Evolutionary conservation across 2,888 invertebrate genomes (phyloP).

Genomic region (Drosophila phalerata): DNA sequence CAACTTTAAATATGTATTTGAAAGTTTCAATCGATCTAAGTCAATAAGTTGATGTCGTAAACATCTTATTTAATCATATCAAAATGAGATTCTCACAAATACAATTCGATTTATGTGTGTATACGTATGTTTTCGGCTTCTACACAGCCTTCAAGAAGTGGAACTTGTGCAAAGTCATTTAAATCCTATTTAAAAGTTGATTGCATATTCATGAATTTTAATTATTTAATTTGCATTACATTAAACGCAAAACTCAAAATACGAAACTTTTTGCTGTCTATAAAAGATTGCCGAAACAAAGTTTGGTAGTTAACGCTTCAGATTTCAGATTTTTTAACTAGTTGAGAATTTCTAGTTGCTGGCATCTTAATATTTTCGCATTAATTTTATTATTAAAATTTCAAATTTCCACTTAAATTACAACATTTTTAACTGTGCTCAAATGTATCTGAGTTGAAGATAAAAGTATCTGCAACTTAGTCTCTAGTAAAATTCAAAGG

Average conservation of each 20-base stretch:
- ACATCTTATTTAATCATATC: conserved; percentile 7
- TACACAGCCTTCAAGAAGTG: neutral
- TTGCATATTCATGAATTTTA: conserved; percentile 26
- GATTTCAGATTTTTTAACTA: neutral
- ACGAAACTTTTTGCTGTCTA: neutral
- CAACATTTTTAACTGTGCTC: too few relatives aligned
- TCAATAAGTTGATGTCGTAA: conserved; percentile 22
- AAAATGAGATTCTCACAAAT: neutral
- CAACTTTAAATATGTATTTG: too few relatives aligned
- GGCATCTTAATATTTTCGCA: too few relatives aligned
- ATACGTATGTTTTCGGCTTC: too few relatives aligned
- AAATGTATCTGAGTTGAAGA: too few relatives aligned
- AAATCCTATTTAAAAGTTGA: conserved; percentile 15
- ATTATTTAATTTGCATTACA: conserved; percentile 28
- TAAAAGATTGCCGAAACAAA: neutral
- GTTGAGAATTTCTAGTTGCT: neutral
- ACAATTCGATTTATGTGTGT: too few relatives aligned
- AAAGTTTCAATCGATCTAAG: neutral
- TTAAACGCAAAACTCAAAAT: conserved; percentile 13
- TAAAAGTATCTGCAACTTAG: too few relatives aligned
- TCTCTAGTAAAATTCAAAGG: neutral
- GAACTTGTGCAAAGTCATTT: neutral
- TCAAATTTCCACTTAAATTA: too few relatives aligned
- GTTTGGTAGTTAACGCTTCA: neutral
- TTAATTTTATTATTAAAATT: too few relatives aligned